Percentiles rank a stretch among this genome's conserved stretches.
phyloP scores from a whole-genome alignment of 2,797 vertebrate species.

The Rachycentron canadum region DNA sequence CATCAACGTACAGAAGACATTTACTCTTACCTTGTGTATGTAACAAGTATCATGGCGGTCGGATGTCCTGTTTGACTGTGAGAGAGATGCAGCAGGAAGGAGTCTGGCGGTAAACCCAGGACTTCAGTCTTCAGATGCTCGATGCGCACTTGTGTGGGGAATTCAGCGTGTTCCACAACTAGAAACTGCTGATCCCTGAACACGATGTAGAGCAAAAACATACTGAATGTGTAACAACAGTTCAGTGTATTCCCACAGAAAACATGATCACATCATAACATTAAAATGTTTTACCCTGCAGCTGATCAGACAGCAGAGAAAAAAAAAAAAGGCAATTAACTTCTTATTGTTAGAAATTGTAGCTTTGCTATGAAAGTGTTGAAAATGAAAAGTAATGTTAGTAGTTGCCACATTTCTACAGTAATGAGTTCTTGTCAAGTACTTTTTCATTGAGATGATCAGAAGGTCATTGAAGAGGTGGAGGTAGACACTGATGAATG shows the following conservation, averaged over 20 bases:
- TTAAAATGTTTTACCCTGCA: background rate
- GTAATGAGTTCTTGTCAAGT: background rate
- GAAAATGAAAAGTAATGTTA: background rate
- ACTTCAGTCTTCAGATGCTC: constrained; percentile 72
- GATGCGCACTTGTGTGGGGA: constrained; percentile 75
- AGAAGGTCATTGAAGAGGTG: constrained; percentile 89
- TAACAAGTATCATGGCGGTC: constrained; percentile 76
- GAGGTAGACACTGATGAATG: constrained; percentile 77
- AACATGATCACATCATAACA: no score
- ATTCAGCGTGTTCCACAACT: constrained; percentile 82
- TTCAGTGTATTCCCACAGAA: background rate
- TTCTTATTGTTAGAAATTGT: background rate
- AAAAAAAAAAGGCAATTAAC: background rate
- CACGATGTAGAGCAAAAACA: background rate
- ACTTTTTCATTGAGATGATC: constrained; percentile 84
- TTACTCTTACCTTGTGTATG: constrained; percentile 69
- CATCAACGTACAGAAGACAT: background rate
- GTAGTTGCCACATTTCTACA: background rate
- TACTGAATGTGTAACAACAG: background rate
- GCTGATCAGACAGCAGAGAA: background rate
- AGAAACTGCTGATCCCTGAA: constrained; percentile 80
- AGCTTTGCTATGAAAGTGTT: background rate
- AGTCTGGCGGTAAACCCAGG: constrained; percentile 77
- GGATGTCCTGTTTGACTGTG: constrained; percentile 67
- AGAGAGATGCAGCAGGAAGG: constrained; percentile 82